Evolutionary conservation across 2,888 invertebrate species (phyloP), one percentile per base, ranked within the genome.

Genomic region (Pediacus dermestoides): DNA sequence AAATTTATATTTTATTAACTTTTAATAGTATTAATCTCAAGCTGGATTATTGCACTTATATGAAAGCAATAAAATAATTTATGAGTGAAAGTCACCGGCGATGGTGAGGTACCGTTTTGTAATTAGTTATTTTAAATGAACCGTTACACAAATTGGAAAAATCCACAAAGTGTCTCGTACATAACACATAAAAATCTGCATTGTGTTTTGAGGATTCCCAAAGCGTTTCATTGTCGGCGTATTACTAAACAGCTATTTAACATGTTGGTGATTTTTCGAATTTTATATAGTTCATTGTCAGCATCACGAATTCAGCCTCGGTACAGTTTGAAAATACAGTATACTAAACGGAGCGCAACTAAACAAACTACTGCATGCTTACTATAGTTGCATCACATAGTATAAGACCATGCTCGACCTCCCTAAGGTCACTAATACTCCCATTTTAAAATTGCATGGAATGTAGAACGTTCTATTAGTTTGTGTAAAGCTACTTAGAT

Each of bases 241-340:
- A n/a, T n/a, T n/a, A n/a, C n/a, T 18, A n/a, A 7, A 43, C 46
- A 43, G 46, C 46, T 46, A 46, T 40, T 46, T 43, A 46, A 38
- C 46, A 39, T 44, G 41, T 44, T 33, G 38, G 30, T 28, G 27
- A 44, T 41, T 44, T 46, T 46, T 44, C 37, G 28, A 27, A 43
- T 30, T 37, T 34, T 34, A 46, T 50, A 38, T 42, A 46, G 46
- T 50, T 48, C 48, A 48, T 40, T 42, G 50, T 46, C 44, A 32
- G 37, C 46, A 34, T 46, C 50, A 50, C 50, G 50, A 48, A 34
- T 48, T 44, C 46, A 44, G 44, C 46, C 48, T 48, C 48, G 27
- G 46, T 38, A 47, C 50, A 42, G 45, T 47, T 32, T 47, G 38
- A 39, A 47, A 45, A 45, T 37, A 38, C 43, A 30, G 41, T 44